Percentiles rank a stretch among this genome's conserved stretches.
Evolutionary conservation across 2,888 invertebrate genomes (phyloP).

Genomic region (Tetropium fuscum): DNA sequence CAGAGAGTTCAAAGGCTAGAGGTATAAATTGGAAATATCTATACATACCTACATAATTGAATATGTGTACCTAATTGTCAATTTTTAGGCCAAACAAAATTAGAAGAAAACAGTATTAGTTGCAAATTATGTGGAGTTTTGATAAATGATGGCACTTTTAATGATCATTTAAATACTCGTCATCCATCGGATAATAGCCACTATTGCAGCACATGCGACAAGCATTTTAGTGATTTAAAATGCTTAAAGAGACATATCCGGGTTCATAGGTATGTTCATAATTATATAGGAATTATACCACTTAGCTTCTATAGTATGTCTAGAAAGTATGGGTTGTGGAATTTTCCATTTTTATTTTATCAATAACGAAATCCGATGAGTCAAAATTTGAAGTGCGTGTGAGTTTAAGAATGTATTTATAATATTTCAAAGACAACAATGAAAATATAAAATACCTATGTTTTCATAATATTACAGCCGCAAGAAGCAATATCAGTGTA

Average conservation of each 20-base stretch:
- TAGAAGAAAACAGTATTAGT: background rate
- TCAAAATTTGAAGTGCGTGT: too few relatives aligned
- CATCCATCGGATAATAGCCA: slow-evolving; percentile 44
- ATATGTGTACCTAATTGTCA: too few relatives aligned
- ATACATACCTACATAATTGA: background rate
- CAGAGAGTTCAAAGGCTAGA: background rate
- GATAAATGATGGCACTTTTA: slow-evolving; percentile 32
- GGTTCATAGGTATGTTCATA: slow-evolving; percentile 49
- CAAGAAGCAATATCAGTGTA: slow-evolving; percentile 49
- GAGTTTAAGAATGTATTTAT: too few relatives aligned
- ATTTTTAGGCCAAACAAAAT: slow-evolving; percentile 16
- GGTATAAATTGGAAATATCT: background rate
- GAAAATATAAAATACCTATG: background rate
- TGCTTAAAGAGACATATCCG: slow-evolving; percentile 47
- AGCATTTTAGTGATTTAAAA: slow-evolving; percentile 44
- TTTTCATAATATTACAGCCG: slow-evolving; percentile 24
- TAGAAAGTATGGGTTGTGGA: too few relatives aligned
- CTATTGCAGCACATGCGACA: slow-evolving; percentile 49
- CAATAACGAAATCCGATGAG: too few relatives aligned
- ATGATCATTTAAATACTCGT: slow-evolving; percentile 37
- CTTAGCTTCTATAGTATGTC: too few relatives aligned
- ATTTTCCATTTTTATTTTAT: too few relatives aligned
- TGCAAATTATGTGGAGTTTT: slow-evolving; percentile 33
- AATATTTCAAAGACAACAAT: too few relatives aligned
- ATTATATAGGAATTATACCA: too few relatives aligned